Base-by-base conservation (phyloP, 64 coral and sea anemone genomes). In the Montipora cactus region DNA sequence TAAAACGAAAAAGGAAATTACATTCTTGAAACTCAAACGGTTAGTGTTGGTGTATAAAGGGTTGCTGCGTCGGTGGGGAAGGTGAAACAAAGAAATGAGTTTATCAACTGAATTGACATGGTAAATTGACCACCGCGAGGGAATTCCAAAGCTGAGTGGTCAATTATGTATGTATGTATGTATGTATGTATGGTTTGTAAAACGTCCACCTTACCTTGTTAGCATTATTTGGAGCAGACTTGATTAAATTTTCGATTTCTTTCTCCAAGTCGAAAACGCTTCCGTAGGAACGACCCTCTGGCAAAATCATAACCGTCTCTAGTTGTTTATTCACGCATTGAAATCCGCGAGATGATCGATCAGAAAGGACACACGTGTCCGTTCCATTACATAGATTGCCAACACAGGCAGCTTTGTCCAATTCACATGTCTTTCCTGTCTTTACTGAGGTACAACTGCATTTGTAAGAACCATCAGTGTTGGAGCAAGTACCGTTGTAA, bases 361-460 rank as follows among this genome's bases (percentile, higher is more conserved):
- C 92, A 51, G 84, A 88, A 59, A 93, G 37, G 0, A 76, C 75
- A 59, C 92, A 93, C 11, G 80, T 79, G 6, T 93, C 46, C 4
- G 73, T 80, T 19, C 16, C 46, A 10, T 87, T 93, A 47, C 92
- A 93, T 3, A 62, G 75, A 66, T 18, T 80, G 1, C n/a, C 59
- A 15, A 25, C 49, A 50, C 92, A 93, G 9, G 92, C 92, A 14
- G 23, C 15, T 73, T 71, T 59, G 50, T 76, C 67, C 14, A 93
- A 61, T 44, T 93, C 58, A 68, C 92, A 93, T 6, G 79, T 87
- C 59, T 93, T 93, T 45, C 92, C 92, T 14, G 92, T 93, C 49
- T 50, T 78, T 0, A 3, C 13, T 37, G 53, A 70, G 28, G 7
- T 11, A 46, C 92, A 93, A 28, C 16, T 80, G 75, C 92, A 93